Evolutionary conservation across 2,888 invertebrate species (phyloP), one percentile per base, ranked within the genome.

Genomic region (Euproctis similis): DNA sequence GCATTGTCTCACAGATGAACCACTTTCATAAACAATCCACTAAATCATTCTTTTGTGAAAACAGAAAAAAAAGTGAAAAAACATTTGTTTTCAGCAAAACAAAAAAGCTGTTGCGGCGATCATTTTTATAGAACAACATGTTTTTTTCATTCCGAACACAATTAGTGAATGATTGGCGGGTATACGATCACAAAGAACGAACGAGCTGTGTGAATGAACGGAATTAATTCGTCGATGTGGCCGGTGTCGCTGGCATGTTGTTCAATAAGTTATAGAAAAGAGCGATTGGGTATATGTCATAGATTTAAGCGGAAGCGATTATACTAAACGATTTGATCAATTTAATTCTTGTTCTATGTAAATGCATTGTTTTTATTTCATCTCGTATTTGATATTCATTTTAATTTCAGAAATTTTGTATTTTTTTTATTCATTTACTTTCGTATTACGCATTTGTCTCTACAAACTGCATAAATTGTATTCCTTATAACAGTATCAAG

Each of bases 161-260:
- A 9, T 8, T 21, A n/a, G 3, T 21, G 21, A 21, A 10, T 9
- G 21, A 21, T 26, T 18, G 12, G n/a, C 12, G n/a, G 12, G 19
- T 12, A 12, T 19, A n/a, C n/a, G 26, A 18, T 12, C 19, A 19
- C 9, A 8, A 7, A 12, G 8, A 19, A 9, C 10, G 10, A 19
- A 19, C 8, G 19, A 17, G 8, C 17, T n/a, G n/a, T n/a, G 17
- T 17, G 50, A 26, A 25, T 11, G 37, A 36, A 39, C 30, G 31
- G 55, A 67, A 67, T 67, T 67, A 66, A 68, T 67, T 64, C 63
- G 27, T 31, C 31, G 26, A 46, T 39, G 39, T 39, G 39, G 40
- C 63, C 47, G 53, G 44, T 68, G 68, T 32, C 37, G 36, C 39
- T 68, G 68, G 67, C 68, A 59, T 41, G 50, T 43, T 24, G 59